Evolutionary conservation across 2,888 invertebrate genomes (phyloP).

Genomic region (Troglohyphantes excavatus): DNA sequence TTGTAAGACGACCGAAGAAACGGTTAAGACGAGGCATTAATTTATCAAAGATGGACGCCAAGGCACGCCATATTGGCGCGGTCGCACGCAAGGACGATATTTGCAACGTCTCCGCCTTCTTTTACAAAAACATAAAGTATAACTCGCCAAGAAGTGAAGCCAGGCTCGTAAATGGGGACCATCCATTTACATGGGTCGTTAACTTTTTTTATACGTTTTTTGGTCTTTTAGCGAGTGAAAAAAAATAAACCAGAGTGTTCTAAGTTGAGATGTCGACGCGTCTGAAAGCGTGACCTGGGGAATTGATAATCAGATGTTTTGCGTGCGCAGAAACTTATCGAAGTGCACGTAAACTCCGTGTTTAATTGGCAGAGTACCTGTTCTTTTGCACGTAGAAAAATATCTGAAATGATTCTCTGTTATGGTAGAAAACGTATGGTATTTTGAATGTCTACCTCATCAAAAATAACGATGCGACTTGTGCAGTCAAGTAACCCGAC

Average conservation of each 20-base stretch:
- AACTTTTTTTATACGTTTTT: neutral
- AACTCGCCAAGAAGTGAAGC: constrained; percentile 14
- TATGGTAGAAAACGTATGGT: too few species aligned
- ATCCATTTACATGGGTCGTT: constrained; percentile 39
- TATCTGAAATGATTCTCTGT: too few species aligned
- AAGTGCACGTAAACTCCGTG: too few species aligned
- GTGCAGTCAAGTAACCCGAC: too few species aligned
- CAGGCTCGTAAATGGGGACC: neutral
- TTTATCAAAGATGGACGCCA: constrained; percentile 36
- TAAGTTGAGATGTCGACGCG: neutral
- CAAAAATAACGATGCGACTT: too few species aligned
- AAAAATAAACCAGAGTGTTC: neutral
- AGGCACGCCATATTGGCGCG: constrained; percentile 4
- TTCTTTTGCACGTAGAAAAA: too few species aligned
- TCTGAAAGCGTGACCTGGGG: neutral
- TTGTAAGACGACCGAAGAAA: constrained; percentile 28
- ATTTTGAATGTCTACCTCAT: too few species aligned
- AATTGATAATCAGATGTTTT: neutral
- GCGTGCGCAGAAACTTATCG: neutral
- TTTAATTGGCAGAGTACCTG: too few species aligned
- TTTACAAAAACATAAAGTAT: constrained; percentile 13
- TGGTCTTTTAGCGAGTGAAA: neutral
- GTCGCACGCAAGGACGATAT: constrained; percentile 36
- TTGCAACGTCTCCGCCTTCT: constrained; percentile 8
- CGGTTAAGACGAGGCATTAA: constrained; percentile 50